A percentile compares a stretch with the other conserved stretches of the same genome.
Conservation (phyloP, 2,888 invertebrate genomes). For the Digitonthophagus gazella region DNA sequence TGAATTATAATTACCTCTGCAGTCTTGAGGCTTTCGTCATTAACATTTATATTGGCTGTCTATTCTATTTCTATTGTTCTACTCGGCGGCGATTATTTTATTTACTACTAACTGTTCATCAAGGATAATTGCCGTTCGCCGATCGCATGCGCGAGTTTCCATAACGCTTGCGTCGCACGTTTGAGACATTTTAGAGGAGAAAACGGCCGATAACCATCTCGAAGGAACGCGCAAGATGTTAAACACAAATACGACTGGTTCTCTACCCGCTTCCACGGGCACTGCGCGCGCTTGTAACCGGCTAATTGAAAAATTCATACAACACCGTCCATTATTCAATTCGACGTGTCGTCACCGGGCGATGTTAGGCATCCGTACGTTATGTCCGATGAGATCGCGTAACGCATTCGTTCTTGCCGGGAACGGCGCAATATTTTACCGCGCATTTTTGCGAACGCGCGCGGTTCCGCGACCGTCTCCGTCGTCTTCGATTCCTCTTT, state of each 20-base stretch:
- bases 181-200: neutral
- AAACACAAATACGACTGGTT: neutral
- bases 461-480: neutral
- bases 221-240: neutral
- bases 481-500: slow-evolving; percentile 1
- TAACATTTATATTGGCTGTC: slow-evolving; percentile 6
- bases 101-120: neutral
- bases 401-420: neutral
- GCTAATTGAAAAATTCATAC: neutral
- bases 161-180: neutral
- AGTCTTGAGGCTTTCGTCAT: neutral
- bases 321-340: slow-evolving; percentile 2
- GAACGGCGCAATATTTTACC: neutral
- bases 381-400: slow-evolving; percentile 5
- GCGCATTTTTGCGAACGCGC: neutral
- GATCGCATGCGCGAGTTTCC: neutral
- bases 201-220: neutral
- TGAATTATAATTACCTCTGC: neutral
- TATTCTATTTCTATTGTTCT: slow-evolving; percentile 1
- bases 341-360: slow-evolving; percentile 8
- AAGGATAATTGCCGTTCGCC: neutral
- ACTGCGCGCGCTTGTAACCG: neutral
- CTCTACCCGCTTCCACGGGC: neutral
- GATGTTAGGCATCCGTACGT: slow-evolving; percentile 5
- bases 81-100: neutral